phyloP scores from a whole-genome alignment of 2,888 invertebrate genomes.

The Rotaria sp. region DNA sequence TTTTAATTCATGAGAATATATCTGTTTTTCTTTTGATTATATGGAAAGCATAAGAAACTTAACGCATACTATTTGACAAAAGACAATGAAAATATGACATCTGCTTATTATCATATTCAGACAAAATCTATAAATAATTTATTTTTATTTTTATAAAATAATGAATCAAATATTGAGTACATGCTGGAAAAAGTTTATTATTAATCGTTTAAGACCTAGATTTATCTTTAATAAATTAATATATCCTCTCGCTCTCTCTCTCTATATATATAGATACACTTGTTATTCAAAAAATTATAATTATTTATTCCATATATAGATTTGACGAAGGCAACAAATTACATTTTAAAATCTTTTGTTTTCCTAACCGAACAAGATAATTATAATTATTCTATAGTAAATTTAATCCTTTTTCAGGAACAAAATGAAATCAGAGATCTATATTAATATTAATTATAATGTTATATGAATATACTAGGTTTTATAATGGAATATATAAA shows the following conservation, averaged over 20 bases:
- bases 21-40: too few relatives aligned
- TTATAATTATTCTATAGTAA: too few relatives aligned
- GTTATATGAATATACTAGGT: too few relatives aligned
- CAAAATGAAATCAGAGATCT: too few relatives aligned
- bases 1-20: too few relatives aligned
- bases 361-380: too few relatives aligned
- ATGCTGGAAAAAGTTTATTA: neutral
- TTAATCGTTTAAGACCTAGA: neutral
- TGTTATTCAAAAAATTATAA: neutral
- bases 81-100: neutral
- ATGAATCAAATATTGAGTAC: neutral
- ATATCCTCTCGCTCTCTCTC: neutral
- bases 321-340: neutral
- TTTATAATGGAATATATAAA: too few relatives aligned
- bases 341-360: neutral
- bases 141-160: neutral
- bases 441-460: too few relatives aligned
- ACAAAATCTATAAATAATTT: neutral
- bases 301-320: neutral
- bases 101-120: neutral
- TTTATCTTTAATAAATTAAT: neutral
- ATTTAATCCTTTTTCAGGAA: too few relatives aligned
- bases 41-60: neutral
- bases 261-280: neutral
- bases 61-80: neutral